These are phyloP conservation scores for Limonius californicus DNA, from an alignment of 1,140 invertebrate species.

Conservation along the genomic window DNA sequence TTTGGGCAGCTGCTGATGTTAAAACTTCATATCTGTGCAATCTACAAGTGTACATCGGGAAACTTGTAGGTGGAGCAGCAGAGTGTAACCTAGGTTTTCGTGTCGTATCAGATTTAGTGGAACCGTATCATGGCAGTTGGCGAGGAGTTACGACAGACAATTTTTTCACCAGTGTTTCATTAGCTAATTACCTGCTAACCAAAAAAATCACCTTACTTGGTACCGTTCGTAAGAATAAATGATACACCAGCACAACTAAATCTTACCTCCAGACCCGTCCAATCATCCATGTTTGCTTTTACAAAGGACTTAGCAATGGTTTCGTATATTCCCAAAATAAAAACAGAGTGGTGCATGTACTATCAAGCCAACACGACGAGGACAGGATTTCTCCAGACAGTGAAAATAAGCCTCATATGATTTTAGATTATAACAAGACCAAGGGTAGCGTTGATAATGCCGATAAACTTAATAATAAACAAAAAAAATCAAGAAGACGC, in stretches of 20 bases:
- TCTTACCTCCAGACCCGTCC: neutral
- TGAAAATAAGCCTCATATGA: conserved; percentile 18
- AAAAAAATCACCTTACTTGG: conserved; percentile 33
- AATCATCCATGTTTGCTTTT: conserved; percentile 37
- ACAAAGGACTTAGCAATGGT: conserved; percentile 32
- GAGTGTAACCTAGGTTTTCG: conserved; percentile 16
- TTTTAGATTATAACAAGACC: conserved; percentile 26
- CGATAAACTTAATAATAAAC: conserved; percentile 21
- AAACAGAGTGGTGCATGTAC: neutral
- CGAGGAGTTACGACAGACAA: conserved; percentile 32
- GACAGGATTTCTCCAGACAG: neutral
- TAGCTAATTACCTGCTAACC: conserved; percentile 28
- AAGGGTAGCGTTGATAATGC: conserved; percentile 23
- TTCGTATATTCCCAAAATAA: conserved; percentile 36
- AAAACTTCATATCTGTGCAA: conserved; percentile 34
- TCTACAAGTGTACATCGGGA: conserved; percentile 31
- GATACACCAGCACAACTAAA: neutral
- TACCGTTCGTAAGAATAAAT: conserved; percentile 38
- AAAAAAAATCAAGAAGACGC: neutral
- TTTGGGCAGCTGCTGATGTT: conserved; percentile 32
- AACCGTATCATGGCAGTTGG: conserved; percentile 27
- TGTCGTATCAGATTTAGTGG: conserved; percentile 8
- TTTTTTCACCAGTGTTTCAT: conserved; percentile 25
- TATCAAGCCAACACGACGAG: neutral
- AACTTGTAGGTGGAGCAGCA: conserved; percentile 10